Evolutionary conservation across 2,888 invertebrate species (phyloP).

Genomic region (Microplitis deprimator): DNA sequence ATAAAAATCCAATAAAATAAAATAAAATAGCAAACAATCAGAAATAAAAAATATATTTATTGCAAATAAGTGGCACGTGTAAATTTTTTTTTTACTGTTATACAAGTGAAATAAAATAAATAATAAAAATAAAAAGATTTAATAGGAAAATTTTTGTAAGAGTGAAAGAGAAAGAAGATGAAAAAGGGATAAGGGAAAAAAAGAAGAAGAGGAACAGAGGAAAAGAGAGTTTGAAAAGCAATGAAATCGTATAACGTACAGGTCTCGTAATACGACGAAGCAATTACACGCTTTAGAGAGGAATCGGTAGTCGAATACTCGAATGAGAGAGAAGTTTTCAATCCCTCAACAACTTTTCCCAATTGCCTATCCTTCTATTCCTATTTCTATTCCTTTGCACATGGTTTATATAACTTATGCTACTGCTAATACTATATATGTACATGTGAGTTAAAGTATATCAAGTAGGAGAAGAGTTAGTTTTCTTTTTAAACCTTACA

Average conservation of each 20-base stretch:
- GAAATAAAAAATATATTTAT: neutral
- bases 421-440: neutral
- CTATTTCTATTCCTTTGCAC: neutral
- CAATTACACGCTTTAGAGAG: neutral
- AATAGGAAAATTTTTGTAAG: neutral
- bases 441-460: neutral
- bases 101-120: neutral
- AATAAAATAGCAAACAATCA: neutral
- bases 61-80: neutral
- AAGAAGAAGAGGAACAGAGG: neutral
- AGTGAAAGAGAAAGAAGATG: too few relatives aligned
- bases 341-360: neutral
- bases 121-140: neutral
- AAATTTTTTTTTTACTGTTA: neutral
- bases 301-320: neutral
- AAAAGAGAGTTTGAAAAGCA: neutral
- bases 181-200: too few relatives aligned
- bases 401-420: neutral
- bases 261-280: neutral
- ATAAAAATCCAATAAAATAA: neutral
- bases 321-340: constrained; percentile 1
- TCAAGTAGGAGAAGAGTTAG: neutral
- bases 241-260: neutral
- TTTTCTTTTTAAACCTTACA: neutral
- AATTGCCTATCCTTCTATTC: neutral